Base-by-base conservation (phyloP, 1,140 invertebrate species). In the Dryas iulia region DNA sequence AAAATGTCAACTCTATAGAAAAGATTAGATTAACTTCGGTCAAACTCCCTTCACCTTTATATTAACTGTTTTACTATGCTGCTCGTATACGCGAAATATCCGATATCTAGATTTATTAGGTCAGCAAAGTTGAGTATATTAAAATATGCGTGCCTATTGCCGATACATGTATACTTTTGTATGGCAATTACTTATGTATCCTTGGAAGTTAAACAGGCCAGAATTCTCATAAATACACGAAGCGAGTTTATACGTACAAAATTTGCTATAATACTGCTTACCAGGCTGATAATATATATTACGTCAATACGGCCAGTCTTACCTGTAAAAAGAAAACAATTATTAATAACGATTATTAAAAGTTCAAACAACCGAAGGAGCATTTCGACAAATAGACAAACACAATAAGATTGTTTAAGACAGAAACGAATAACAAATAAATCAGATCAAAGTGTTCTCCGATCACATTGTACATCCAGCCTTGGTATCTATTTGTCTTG, bases 1-100 rank as follows among this genome's bases (percentile, higher is more conserved):
- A 65, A 86, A 86, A 87, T 84, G 83, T 84, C 86, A 86, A 81
- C 79, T 77, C 66, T 30, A 14, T 58, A 11, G 21, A 59, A 47
- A 21, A n/a, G 53, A 67, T 52, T 67, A 60, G 39, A 67, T 35
- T 4, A 60, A 30, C 25, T 52, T 31, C 47, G 33, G 65, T 60
- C 63, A 59, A 47, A 47, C 39, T 47, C 14, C 18, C 39, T 47
- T 47, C 39, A 47, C 39, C 39, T 47, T 47, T 10, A 21, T 21
- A 47, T 21, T 35, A n/a, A 35, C 33, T 35, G 12, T 35, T 14
- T 6, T 35, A 35, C n/a, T 14, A 35, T 2, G n/a, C 33, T 35
- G 12, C 33, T 35, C 18, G 10, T 47, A 47, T 47, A n/a, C 14
- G 14, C n/a, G 18, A 47, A 47, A 47, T 18, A 18, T 18, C 7